These are phyloP conservation scores for Papilio dardanus DNA, from an alignment of 1,140 invertebrate species.

Conservation along the genomic window DNA sequence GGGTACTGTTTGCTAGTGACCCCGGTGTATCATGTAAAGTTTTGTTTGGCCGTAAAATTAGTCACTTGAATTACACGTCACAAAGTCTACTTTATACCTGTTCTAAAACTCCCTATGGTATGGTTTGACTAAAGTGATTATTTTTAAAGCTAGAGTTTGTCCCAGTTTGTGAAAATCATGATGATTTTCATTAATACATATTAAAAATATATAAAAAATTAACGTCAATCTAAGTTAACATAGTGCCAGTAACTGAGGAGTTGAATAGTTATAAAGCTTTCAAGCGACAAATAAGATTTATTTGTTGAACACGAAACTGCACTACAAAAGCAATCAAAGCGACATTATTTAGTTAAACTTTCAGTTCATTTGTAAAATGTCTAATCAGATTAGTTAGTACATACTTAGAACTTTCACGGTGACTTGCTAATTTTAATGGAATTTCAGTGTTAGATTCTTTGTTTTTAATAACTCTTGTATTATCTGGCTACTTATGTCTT, in stretches of 20 bases:
- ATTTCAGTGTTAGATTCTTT: too few species aligned
- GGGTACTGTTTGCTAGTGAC: slow-evolving; percentile 51
- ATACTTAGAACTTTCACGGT: too few species aligned
- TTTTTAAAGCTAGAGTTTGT: neutral
- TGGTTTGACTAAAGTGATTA: neutral
- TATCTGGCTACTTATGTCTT: too few species aligned
- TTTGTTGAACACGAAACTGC: slow-evolving; percentile 16
- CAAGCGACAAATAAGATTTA: slow-evolving; percentile 19
- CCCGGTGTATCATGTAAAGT: slow-evolving; percentile 49
- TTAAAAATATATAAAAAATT: neutral
- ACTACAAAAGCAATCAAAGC: neutral
- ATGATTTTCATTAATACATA: neutral
- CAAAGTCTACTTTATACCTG: slow-evolving; percentile 41
- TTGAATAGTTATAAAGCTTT: slow-evolving; percentile 19
- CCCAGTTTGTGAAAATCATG: neutral
- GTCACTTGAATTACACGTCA: slow-evolving; percentile 41
- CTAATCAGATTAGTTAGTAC: neutral
- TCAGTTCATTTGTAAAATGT: neutral
- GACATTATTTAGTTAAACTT: neutral
- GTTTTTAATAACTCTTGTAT: too few species aligned
- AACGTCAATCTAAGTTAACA: neutral
- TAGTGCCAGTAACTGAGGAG: neutral
- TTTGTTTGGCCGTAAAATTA: slow-evolving; percentile 59
- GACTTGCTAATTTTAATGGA: too few species aligned
- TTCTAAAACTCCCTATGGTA: neutral